Conservation (phyloP, 2,797 vertebrate species). For the Coregonus suidteri region DNA sequence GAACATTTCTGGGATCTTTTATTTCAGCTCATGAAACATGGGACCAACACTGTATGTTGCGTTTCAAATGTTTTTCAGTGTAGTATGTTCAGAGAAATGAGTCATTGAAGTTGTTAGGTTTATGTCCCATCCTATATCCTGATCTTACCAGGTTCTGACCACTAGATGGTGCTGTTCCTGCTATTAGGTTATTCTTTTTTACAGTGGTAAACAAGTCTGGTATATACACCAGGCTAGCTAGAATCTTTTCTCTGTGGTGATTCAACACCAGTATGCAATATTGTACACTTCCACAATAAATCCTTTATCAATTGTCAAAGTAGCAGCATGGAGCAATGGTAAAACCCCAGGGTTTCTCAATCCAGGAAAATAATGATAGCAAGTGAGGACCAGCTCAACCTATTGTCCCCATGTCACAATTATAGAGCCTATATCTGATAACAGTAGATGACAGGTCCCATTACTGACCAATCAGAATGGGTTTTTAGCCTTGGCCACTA, state of each 20-base stretch:
- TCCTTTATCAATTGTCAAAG: not conserved
- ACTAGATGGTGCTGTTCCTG: no score
- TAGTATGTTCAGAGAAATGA: no score
- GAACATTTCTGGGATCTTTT: no score
- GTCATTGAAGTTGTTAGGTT: no score
- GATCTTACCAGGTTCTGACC: no score
- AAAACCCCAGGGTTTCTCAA: not conserved
- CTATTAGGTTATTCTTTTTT: no score
- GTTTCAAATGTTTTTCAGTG: no score
- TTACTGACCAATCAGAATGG: slow-evolving; percentile 44
- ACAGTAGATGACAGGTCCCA: slow-evolving; percentile 35
- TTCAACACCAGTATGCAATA: not conserved
- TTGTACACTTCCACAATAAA: not conserved
- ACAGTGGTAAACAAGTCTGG: no score
- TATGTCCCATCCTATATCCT: no score
- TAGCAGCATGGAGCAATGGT: not conserved
- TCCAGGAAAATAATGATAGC: not conserved
- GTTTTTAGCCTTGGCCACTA: slow-evolving; percentile 20
- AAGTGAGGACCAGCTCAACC: not conserved
- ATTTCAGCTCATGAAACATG: no score
- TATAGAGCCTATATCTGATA: not conserved
- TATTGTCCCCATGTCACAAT: slow-evolving; percentile 2
- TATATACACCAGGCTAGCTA: no score
- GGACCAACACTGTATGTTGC: no score
- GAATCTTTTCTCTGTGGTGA: not conserved